Base-by-base conservation (phyloP, 2,113 vertebrate genomes). In the Plestiodon gilberti region DNA sequence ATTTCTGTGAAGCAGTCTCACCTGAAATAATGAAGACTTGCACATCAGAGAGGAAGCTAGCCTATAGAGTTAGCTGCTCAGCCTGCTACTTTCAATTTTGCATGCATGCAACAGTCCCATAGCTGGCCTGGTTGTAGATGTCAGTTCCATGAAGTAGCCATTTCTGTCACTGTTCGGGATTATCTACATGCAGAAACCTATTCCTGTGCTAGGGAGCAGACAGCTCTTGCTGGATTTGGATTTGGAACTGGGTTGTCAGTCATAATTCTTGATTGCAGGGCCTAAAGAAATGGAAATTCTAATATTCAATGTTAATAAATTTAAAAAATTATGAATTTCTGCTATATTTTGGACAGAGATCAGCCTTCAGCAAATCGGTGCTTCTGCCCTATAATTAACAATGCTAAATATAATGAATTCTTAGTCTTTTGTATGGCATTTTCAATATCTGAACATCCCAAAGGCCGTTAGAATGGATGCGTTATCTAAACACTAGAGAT, bases 401-500 rank as follows among this genome's bases (percentile, higher is more conserved):
- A 85, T 87, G 81, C 28, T 15, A 90, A 75, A 81, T 81, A 80
- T 43, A 86, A 61, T 67, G 73, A 28, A 70, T 55, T 0, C 1
- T 55, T 18, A 48, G 0, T 55, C 82, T 4, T 83, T 78, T 81
- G 35, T 14, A 22, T 33, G 1, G 0, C 0, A 55, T 48, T 85
- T 57, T n/a, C 85, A 0, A 0, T n/a, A 90, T 40, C 11, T 9
- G 23, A 0, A 0, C 65, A 38, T 15, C 73, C 1, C 0, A 59
- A 28, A 65, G 3, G 25, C 4, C 25, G 1, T 87, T 61, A 52
- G 0, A 76, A 71, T 48, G 48, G 1, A 33, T 20, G 25, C 22
- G 6, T 17, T 1, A 48, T 33, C 3, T 4, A 30, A 35, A 28
- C 2, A 1, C 52, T 15, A 40, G 18, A 25, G 71, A 0, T 64